Conservation (phyloP, 1,140 invertebrate species). For the Drosophila yakuba region DNA sequence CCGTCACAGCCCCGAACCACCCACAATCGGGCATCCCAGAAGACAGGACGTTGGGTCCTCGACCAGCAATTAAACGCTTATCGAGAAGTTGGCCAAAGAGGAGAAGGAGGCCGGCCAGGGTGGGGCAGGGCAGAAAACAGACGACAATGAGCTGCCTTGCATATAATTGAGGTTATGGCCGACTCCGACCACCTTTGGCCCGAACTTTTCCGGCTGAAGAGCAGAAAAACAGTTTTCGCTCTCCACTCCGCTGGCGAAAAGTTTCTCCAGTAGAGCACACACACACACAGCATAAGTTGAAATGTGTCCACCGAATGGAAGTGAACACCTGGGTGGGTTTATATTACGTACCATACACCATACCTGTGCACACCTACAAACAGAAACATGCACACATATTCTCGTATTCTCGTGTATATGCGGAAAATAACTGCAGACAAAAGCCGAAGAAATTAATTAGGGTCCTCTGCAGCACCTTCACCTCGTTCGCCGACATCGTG, state of each 20-base stretch:
- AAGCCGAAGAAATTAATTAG: constrained; percentile 59
- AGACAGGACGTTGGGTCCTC: constrained; percentile 46
- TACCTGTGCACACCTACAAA: background rate
- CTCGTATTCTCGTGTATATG: constrained; percentile 16
- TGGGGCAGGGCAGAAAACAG: constrained; percentile 1
- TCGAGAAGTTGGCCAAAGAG: constrained; percentile 64
- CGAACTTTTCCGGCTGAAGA: constrained; percentile 27
- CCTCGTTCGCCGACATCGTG: background rate
- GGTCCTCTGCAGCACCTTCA: constrained; percentile 16
- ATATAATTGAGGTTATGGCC: constrained; percentile 73
- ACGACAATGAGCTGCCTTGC: constrained; percentile 53
- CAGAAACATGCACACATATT: too few species aligned
- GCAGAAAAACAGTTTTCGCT: constrained; percentile 29
- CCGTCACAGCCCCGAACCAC: background rate
- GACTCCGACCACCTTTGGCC: constrained; percentile 42
- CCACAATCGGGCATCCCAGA: constrained; percentile 22
- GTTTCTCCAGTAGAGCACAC: constrained; percentile 16
- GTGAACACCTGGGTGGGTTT: constrained; percentile 6
- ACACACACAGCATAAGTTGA: constrained; percentile 48
- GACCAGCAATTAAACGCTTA: constrained; percentile 80
- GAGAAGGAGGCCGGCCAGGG: constrained; percentile 8
- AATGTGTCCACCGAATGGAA: constrained; percentile 45
- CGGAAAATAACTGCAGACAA: constrained; percentile 54
- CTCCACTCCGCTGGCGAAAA: constrained; percentile 8
- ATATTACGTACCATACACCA: background rate